Conservation (phyloP, 2,888 invertebrate species). For the Prosopocoilus inquinatus region DNA sequence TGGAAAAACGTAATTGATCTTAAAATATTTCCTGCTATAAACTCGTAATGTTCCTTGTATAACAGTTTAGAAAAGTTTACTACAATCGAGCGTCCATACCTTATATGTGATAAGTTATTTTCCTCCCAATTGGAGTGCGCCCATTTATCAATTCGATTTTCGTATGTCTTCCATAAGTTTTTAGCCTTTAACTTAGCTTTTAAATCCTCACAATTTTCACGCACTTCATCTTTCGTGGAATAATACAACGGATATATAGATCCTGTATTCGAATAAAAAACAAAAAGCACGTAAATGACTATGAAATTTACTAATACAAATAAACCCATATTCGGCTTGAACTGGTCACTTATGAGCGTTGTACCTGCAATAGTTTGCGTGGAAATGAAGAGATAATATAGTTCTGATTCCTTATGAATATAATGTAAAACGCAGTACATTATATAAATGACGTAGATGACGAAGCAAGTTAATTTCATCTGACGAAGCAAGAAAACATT, state of each 20-base stretch:
- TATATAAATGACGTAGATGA: slow-evolving; percentile 7
- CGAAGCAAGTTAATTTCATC: slow-evolving; percentile 10
- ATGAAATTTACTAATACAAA: not conserved
- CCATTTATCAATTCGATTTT: slow-evolving; percentile 6
- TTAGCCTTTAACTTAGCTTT: not conserved
- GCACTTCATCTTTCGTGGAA: slow-evolving; percentile 7
- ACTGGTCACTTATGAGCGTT: not conserved
- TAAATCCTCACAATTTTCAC: slow-evolving; percentile 6
- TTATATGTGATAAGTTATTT: slow-evolving; percentile 7
- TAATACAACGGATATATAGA: slow-evolving; percentile 9
- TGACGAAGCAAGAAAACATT: slow-evolving; percentile 13
- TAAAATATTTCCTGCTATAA: slow-evolving; percentile 5
- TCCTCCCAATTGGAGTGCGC: slow-evolving; percentile 13
- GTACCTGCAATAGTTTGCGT: slow-evolving; percentile 7
- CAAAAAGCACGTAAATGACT: not conserved
- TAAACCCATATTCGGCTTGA: slow-evolving; percentile 4
- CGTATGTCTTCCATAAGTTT: not conserved
- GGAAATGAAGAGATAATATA: slow-evolving; percentile 6
- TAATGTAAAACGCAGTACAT: slow-evolving; percentile 4
- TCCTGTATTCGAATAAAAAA: slow-evolving; percentile 9
- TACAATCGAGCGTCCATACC: not conserved
- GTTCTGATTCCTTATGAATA: not conserved
- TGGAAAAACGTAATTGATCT: slow-evolving; percentile 3
- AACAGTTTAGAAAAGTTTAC: slow-evolving; percentile 8
- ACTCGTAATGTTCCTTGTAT: slow-evolving; percentile 8